Evolutionary conservation across 2,113 vertebrate genomes (phyloP).

Genomic region (Xenotilapia flavipinnis): DNA sequence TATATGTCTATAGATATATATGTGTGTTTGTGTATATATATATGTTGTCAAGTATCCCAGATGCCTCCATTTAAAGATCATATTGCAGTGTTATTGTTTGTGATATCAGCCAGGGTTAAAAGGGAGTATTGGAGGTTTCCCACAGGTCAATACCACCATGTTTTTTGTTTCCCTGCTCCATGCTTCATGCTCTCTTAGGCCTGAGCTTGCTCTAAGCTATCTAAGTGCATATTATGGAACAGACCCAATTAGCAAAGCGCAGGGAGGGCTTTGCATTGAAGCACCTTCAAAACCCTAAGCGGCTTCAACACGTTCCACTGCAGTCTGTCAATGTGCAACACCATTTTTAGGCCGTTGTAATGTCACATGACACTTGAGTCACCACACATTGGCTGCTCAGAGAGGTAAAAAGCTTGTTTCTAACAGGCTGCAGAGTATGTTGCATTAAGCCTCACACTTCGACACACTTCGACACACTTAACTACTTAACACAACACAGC

Average conservation of each 20-base stretch:
- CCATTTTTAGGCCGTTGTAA: neutral
- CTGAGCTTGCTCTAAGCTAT: slow-evolving; percentile 5
- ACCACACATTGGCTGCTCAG: neutral
- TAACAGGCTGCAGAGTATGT: neutral
- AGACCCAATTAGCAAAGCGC: neutral
- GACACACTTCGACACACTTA: neutral
- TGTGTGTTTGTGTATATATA: neutral
- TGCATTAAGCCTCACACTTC: neutral
- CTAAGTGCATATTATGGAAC: neutral
- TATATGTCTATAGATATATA: fast-evolving
- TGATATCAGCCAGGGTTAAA: slow-evolving; percentile 12
- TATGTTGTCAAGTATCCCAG: neutral
- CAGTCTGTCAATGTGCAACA: neutral
- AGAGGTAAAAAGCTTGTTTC: slow-evolving; percentile 20
- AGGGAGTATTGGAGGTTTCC: neutral
- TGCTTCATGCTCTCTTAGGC: slow-evolving; percentile 10
- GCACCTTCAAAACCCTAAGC: neutral
- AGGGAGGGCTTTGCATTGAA: neutral
- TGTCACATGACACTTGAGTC: neutral
- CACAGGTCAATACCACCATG: slow-evolving; percentile 17
- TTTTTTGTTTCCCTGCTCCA: slow-evolving; percentile 11
- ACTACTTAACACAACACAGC: neutral
- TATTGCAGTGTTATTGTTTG: neutral
- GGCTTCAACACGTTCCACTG: neutral
- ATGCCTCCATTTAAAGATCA: neutral